These are phyloP conservation scores for Apteryx mantelli DNA, from an alignment of 2,113 vertebrate species.

Conservation along the genomic window DNA sequence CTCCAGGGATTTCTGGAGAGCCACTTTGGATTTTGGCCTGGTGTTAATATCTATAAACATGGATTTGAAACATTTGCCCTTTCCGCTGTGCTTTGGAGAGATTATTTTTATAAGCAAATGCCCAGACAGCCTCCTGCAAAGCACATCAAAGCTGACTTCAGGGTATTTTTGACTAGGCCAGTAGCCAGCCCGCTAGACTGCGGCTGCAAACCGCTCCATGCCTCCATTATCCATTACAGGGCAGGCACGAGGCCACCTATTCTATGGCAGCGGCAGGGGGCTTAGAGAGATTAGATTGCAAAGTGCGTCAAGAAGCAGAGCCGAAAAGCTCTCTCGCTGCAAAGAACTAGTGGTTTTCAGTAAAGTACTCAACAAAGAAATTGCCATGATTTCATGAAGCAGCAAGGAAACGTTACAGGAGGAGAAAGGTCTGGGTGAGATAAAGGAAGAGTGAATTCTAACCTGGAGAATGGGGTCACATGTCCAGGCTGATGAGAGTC, in stretches of 20 bases:
- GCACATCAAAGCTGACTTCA: neutral
- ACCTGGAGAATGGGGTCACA: neutral
- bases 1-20: neutral
- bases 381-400: neutral
- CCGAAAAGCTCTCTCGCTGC: neutral
- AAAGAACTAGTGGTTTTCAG: neutral
- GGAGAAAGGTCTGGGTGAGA: neutral
- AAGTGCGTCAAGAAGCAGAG: neutral
- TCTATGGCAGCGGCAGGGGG: neutral
- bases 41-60: accelerated
- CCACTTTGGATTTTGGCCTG: accelerated
- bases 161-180: neutral
- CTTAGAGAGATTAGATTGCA: neutral
- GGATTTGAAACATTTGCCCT: neutral
- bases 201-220: neutral
- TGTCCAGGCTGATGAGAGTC: accelerated
- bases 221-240: accelerated
- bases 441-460: neutral
- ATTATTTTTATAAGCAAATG: neutral
- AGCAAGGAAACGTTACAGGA: accelerated
- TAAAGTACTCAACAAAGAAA: neutral
- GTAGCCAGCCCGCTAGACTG: neutral
- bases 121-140: neutral
- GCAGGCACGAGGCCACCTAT: accelerated
- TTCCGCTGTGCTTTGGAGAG: neutral